Base-by-base conservation (phyloP, 2,888 invertebrate genomes). In the Melanotus villosus region DNA sequence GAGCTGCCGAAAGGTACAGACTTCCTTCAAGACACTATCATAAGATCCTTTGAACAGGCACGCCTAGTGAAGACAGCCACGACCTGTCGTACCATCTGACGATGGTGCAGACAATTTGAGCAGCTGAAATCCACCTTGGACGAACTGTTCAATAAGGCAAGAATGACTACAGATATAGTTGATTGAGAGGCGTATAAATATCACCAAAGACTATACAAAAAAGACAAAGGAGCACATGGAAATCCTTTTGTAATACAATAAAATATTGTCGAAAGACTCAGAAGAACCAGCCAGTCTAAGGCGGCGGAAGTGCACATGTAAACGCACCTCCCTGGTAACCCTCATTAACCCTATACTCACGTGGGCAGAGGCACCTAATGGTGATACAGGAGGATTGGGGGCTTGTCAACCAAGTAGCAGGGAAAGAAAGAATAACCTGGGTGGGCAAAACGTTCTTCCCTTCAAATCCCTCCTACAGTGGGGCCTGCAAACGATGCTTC, bases 71-170 rank as follows among this genome's bases (percentile, higher is more conserved):
- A 19, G 19, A 54, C 54, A 16, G 54, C 32, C 16, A 18, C 3
- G 5, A 54, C 34, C 1, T 1, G n/a, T 10, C 5, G 30, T 7
- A 52, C n/a, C 54, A 12, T 9, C 2, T 18, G 3, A 1, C 34
- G 54, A 18, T 54, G 18, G 54, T 16, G 54, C 34, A 54, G 9
- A n/a, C 14, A 14, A 23, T 34, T 54, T 34, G 34, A 18, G 18
- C 32, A 54, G 54, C 54, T 34, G 36, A 16, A 34, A 54, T 34
- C 34, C 14, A 32, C 16, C 10, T 5, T 32, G 18, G 34, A 34
- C n/a, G 34, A 52, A 52, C 26, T 52, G 52, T 54, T 54, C n/a
- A 54, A 54, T 32, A 54, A 54, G 18, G 34, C 32, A 54, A 54
- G 14, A 18, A 52, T 2, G 5, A 52, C 14, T 5, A 52, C 12